Conservation (phyloP, 1,140 invertebrate genomes). For the Apolygus lucorum region DNA sequence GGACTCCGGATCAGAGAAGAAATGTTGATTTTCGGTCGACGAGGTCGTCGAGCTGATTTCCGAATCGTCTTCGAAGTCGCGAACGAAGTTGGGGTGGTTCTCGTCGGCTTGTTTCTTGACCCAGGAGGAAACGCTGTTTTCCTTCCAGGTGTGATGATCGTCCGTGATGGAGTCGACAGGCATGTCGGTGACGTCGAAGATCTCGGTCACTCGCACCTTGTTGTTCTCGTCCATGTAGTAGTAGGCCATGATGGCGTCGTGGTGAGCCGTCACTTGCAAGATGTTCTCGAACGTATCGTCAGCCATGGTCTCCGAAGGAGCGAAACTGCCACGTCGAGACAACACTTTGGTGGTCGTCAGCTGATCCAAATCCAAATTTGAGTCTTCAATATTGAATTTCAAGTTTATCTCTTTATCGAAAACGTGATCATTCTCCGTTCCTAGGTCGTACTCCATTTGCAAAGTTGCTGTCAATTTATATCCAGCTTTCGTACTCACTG, state of each 20-base stretch:
- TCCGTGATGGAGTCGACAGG: constrained; percentile 6
- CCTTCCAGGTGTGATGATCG: constrained; percentile 7
- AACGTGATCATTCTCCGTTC: constrained; percentile 34
- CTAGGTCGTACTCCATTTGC: constrained; percentile 57
- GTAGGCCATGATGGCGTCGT: constrained; percentile 80
- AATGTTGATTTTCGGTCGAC: constrained; percentile 38
- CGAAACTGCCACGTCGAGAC: constrained; percentile 28
- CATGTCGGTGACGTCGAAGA: constrained; percentile 68
- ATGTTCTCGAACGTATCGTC: constrained; percentile 80
- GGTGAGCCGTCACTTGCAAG: constrained; percentile 64
- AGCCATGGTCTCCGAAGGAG: constrained; percentile 11
- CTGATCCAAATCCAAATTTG: constrained; percentile 9
- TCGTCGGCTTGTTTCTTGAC: constrained; percentile 30
- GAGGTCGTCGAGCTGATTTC: constrained; percentile 32
- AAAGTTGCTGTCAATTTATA: constrained; percentile 51
- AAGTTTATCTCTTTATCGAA: constrained; percentile 36
- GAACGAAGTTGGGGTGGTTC: constrained; percentile 39
- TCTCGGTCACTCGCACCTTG: constrained; percentile 77
- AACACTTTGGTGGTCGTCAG: not conserved
- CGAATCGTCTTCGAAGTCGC: constrained; percentile 42
- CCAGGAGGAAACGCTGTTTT: constrained; percentile 16
- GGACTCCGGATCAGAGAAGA: constrained; percentile 51
- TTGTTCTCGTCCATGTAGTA: constrained; percentile 83
- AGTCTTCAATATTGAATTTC: constrained; percentile 52
- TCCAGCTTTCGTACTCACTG: constrained; percentile 41